Evolutionary conservation across 2,888 invertebrate species (phyloP).

Genomic region (Sphinx pinastri): DNA sequence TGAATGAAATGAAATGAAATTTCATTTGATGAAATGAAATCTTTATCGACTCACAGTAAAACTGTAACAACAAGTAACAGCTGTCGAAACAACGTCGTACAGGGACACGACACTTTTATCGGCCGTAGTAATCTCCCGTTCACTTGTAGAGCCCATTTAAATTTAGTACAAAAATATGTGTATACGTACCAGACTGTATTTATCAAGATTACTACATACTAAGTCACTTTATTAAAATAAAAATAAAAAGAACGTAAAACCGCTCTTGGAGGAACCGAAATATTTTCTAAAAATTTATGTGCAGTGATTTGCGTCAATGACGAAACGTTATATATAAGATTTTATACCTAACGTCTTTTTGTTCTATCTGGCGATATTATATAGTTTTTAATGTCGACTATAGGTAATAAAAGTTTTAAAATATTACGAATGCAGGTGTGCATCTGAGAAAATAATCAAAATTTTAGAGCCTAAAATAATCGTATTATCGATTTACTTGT

Average conservation of each 20-base stretch:
- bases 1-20: too few species aligned
- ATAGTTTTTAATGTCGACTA: not conserved
- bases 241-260: constrained; percentile 49
- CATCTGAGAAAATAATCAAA: too few species aligned
- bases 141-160: constrained; percentile 34
- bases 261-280: constrained; percentile 48
- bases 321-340: constrained; percentile 44
- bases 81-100: constrained; percentile 39
- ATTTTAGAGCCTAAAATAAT: not conserved
- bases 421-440: too few species aligned
- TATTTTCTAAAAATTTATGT: constrained; percentile 55
- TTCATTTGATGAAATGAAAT: too few species aligned
- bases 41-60: constrained; percentile 37
- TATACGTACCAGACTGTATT: constrained; percentile 32
- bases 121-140: constrained; percentile 35
- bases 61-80: constrained; percentile 41
- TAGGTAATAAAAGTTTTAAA: not conserved
- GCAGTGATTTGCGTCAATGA: constrained; percentile 57
- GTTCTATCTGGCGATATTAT: constrained; percentile 1
- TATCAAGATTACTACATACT: constrained; percentile 36
- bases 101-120: constrained; percentile 41
- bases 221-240: constrained; percentile 48
- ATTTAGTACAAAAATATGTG: constrained; percentile 34
- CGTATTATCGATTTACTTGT: not conserved
- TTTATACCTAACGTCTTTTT: constrained; percentile 10